Base-by-base conservation (phyloP, 1,140 invertebrate genomes). In the Drosophila eugracilis region DNA sequence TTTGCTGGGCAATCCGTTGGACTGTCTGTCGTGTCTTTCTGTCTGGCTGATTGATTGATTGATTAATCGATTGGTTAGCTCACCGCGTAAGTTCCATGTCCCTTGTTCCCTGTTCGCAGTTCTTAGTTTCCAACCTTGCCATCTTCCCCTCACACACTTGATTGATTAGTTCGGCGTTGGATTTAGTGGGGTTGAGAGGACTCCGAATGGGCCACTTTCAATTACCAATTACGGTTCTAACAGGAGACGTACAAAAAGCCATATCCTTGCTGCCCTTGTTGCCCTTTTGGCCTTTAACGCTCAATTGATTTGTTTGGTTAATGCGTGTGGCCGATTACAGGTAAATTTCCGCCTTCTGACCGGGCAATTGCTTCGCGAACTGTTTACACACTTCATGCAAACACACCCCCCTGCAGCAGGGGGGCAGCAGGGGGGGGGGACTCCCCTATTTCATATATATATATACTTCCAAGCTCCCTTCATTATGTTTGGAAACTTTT, bases 261-360 rank as follows among this genome's bases (percentile, higher is more conserved):
- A 4, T 12, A 17, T 4, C 15, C 15, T 4, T 19, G 14, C 28
- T 12, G 3, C 3, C 6, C 24, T 36, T 21, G 36, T 22, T 34
- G 42, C n/a, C 34, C 53, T 47, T 78, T 42, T 73, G 72, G 54
- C 73, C 81, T 81, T 86, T 80, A 62, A 86, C 74, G 69, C 78
- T 70, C 81, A 81, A 85, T 85, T 85, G 81, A 85, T 85, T 85
- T 78, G 74, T 75, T 78, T 75, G 55, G 72, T 50, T 52, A 74
- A 74, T 80, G 71, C 24, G 71, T 67, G 37, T 67, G 37, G 55
- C 28, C 75, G 65, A 84, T 84, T 84, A 75, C 80, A 85, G 81
- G 76, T 84, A 69, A 76, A 73, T 62, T 63, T 72, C 59, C 59
- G 54, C 19, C 53, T 41, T 36, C 37, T 66, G 12, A 47, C 39